These are phyloP conservation scores for Seriola dumerili DNA, from an alignment of 2,113 vertebrate species.

Conservation along the genomic window DNA sequence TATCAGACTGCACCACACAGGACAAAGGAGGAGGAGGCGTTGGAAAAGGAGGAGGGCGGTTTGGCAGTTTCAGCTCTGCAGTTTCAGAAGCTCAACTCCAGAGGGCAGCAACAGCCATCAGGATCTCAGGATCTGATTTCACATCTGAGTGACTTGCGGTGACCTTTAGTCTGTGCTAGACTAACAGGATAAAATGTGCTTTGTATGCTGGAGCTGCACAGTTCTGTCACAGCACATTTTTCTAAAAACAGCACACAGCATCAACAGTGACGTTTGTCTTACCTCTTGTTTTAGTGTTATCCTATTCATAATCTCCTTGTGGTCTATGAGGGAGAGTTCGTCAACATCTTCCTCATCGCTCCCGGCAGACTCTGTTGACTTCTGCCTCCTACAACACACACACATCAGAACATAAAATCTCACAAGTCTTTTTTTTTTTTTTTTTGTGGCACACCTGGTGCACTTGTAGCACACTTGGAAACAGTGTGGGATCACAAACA, in stretches of 20 bases:
- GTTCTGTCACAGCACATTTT: constrained; percentile 11
- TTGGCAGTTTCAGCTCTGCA: constrained; percentile 39
- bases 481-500: too few species aligned
- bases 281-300: constrained; percentile 97
- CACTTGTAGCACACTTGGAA: too few species aligned
- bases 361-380: constrained; percentile 85
- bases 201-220: constrained; percentile 22
- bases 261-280: constrained; percentile 19
- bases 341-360: constrained; percentile 91
- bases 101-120: constrained; percentile 67
- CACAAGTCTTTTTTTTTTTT: too few species aligned
- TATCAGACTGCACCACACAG: constrained; percentile 75
- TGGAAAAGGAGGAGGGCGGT: constrained; percentile 17
- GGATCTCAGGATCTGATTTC: constrained; percentile 40
- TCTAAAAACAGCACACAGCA: constrained; percentile 2
- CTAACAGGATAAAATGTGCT: constrained; percentile 43
- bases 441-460: too few species aligned
- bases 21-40: constrained; percentile 57
- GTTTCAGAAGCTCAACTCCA: constrained; percentile 47
- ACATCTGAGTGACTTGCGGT: constrained; percentile 40
- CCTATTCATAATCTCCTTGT: constrained; percentile 95
- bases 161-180: constrained; percentile 54
- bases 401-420: constrained; percentile 14
- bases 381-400: constrained; percentile 82
- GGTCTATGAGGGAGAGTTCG: constrained; percentile 96